phyloP scores from a whole-genome alignment of 2,888 invertebrate genomes.

The Germaria angustata region DNA sequence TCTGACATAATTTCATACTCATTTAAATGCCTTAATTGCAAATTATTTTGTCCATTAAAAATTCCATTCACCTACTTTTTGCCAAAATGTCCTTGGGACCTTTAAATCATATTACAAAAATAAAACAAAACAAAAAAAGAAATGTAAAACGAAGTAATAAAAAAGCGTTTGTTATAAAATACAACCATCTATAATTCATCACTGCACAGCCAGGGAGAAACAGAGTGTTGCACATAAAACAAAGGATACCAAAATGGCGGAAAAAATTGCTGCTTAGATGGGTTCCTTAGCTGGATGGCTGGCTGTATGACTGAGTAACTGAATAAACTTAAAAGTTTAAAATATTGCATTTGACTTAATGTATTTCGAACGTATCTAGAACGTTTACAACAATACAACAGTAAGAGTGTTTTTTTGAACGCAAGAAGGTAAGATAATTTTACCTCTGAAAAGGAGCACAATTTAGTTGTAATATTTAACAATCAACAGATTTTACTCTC shows the following conservation, averaged over 20 bases:
- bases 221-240: constrained; percentile 3
- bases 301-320: background rate
- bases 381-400: background rate
- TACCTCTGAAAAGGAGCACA: constrained; percentile 24
- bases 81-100: constrained; percentile 31
- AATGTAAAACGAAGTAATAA: background rate
- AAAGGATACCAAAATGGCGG: constrained; percentile 6
- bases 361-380: background rate
- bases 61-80: constrained; percentile 44
- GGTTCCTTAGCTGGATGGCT: background rate
- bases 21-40: constrained; percentile 46
- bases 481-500: constrained; percentile 54
- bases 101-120: constrained; percentile 29
- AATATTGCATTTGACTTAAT: constrained; percentile 35
- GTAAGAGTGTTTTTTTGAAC: background rate
- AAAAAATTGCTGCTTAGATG: background rate
- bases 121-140: background rate
- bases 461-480: constrained; percentile 58
- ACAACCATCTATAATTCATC: constrained; percentile 57
- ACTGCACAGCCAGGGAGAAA: constrained; percentile 8
- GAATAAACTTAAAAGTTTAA: constrained; percentile 36
- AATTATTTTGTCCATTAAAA: constrained; percentile 50
- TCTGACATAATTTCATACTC: constrained; percentile 30
- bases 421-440: background rate
- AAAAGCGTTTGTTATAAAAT: constrained; percentile 57